These are phyloP conservation scores for Scopus umbretta DNA, from an alignment of 2,113 vertebrate genomes.

Conservation along the genomic window DNA sequence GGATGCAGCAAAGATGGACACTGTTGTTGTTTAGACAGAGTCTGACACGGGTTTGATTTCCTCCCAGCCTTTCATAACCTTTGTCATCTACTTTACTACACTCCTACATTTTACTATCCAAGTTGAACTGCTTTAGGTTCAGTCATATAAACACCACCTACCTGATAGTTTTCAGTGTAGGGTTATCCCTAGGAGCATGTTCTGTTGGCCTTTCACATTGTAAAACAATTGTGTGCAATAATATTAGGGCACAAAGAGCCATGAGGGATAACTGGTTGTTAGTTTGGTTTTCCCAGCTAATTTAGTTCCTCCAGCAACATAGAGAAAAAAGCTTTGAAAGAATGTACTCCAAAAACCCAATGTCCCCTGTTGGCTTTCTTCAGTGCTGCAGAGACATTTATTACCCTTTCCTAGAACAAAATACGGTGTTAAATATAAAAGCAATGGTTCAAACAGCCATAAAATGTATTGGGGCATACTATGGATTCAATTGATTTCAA, in stretches of 20 bases:
- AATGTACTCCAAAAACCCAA: not conserved
- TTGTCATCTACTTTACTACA: not conserved
- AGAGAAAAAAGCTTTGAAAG: conserved; percentile 26
- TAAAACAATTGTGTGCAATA: conserved; percentile 9
- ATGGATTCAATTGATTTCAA: conserved; percentile 55
- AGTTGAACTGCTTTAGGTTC: not conserved
- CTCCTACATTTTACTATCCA: not conserved
- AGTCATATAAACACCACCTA: not conserved
- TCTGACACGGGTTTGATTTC: not conserved
- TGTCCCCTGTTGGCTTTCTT: conserved; percentile 26
- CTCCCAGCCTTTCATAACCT: not conserved
- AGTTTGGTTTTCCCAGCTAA: conserved; percentile 47
- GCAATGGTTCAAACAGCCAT: conserved; percentile 21
- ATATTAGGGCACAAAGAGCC: not conserved
- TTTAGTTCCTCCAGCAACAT: conserved; percentile 21
- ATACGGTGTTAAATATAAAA: conserved; percentile 50
- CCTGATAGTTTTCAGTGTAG: not conserved
- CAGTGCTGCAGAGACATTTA: conserved; percentile 29
- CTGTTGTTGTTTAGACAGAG: not conserved
- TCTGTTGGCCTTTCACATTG: not conserved
- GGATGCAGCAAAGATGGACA: not conserved
- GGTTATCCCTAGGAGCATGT: not conserved
- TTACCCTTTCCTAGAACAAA: conserved; percentile 40
- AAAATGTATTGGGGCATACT: conserved; percentile 37
- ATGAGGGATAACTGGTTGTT: conserved; percentile 25